phyloP scores from a whole-genome alignment of 2,113 vertebrate species.

The Syrmaticus mikado region DNA sequence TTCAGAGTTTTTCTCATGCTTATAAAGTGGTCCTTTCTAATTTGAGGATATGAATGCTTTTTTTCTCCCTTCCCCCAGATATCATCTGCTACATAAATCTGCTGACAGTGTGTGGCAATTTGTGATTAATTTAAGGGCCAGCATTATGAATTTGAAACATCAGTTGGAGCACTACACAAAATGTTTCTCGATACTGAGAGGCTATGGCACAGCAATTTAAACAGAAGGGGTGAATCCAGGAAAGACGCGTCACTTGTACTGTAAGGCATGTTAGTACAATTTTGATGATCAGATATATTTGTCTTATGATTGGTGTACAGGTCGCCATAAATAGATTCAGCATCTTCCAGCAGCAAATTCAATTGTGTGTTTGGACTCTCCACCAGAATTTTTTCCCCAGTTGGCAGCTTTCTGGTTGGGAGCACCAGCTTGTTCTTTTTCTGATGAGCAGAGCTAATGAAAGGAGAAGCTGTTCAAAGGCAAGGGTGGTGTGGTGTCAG shows the following conservation, averaged over 20 bases:
- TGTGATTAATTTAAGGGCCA: not conserved
- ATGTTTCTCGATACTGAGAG: not conserved
- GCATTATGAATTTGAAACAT: not conserved
- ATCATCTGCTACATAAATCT: conserved; percentile 4
- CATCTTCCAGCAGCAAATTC: not conserved
- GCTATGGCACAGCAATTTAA: not conserved
- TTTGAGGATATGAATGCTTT: not conserved
- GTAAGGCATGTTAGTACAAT: fast-evolving
- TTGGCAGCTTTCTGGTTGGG: not conserved
- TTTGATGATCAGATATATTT: not conserved
- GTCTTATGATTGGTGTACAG: not conserved
- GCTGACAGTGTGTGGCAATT: not conserved
- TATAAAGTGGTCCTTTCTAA: conserved; percentile 48
- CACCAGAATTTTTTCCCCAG: not conserved
- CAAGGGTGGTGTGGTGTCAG: not conserved
- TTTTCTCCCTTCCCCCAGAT: not conserved
- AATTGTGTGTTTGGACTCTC: not conserved
- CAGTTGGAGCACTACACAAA: not conserved
- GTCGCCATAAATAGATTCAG: not conserved
- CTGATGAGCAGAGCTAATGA: not conserved
- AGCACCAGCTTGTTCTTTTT: not conserved
- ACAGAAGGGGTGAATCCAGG: not conserved
- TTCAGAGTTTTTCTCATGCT: not conserved
- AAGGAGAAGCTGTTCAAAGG: not conserved
- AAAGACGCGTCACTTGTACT: not conserved